phyloP scores from a whole-genome alignment of 2,113 vertebrate species.

The Crocuta crocuta region DNA sequence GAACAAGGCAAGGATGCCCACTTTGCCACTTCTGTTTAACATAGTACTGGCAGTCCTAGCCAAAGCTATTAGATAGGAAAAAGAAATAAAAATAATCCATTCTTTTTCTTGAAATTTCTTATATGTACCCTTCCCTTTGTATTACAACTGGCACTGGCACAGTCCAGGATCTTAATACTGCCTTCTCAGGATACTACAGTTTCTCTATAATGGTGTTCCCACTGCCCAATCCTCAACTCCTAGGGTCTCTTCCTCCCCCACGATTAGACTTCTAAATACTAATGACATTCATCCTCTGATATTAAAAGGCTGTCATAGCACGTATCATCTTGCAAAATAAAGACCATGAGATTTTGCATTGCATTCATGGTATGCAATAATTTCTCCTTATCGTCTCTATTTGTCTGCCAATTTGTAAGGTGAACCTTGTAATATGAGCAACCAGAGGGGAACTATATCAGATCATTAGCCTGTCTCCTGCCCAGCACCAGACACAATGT shows the following conservation, averaged over 20 bases:
- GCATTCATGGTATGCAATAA: not conserved
- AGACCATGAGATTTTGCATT: not conserved
- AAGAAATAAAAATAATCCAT: not conserved
- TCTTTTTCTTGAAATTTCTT: not conserved
- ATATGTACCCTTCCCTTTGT: not conserved
- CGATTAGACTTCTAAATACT: not conserved
- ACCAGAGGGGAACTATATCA: not conserved
- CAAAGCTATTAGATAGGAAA: not conserved
- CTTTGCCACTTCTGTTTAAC: not conserved
- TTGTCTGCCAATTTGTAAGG: not conserved
- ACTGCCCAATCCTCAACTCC: not conserved
- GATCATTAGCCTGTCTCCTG: not conserved
- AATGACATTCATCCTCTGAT: not conserved
- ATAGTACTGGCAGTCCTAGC: not conserved
- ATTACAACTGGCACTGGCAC: too few relatives aligned
- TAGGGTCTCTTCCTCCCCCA: not conserved
- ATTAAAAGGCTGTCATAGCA: not conserved
- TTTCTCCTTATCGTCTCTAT: not conserved
- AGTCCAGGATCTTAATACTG: too few relatives aligned
- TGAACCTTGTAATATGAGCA: not conserved
- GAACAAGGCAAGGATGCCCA: not conserved
- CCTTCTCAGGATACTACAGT: not conserved
- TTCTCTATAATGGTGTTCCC: not conserved
- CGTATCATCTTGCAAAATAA: not conserved
- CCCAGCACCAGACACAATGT: not conserved